phyloP scores from a whole-genome alignment of 2,113 vertebrate genomes.

The Castor canadensis region DNA sequence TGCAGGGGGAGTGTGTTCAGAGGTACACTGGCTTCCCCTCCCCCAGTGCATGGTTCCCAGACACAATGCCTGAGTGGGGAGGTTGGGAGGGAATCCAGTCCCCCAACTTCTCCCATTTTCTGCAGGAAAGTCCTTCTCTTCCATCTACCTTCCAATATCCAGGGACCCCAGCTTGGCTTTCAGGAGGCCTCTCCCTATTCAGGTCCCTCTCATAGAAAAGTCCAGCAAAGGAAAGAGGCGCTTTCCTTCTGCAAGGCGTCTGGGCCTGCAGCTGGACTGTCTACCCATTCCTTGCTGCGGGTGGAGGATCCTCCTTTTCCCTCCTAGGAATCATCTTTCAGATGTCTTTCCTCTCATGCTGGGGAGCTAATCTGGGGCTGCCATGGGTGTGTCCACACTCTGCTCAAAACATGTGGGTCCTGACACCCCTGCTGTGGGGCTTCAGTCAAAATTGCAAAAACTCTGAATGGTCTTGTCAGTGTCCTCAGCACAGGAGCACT shows the following conservation, averaged over 20 bases:
- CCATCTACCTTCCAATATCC: neutral
- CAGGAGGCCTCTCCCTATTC: neutral
- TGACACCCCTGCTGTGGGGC: neutral
- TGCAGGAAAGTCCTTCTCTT: neutral
- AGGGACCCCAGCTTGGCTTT: neutral
- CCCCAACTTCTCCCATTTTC: neutral
- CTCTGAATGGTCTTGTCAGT: too few relatives aligned
- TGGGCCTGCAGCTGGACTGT: neutral
- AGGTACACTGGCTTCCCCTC: neutral
- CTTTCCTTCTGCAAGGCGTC: neutral
- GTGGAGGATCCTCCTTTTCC: neutral
- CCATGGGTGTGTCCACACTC: neutral
- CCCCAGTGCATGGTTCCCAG: neutral
- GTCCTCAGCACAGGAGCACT: neutral
- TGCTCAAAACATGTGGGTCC: neutral
- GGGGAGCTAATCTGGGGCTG: neutral
- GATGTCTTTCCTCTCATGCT: neutral
- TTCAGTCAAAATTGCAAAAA: neutral
- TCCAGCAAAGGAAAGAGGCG: accelerated
- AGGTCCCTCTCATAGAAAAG: neutral
- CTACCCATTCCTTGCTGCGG: too few relatives aligned
- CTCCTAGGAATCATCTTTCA: neutral
- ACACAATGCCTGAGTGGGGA: too few relatives aligned
- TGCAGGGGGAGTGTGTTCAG: neutral
- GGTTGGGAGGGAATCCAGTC: too few relatives aligned